Evolutionary conservation across 2,888 invertebrate genomes (phyloP).

Genomic region (Lasioglossum calceatum): DNA sequence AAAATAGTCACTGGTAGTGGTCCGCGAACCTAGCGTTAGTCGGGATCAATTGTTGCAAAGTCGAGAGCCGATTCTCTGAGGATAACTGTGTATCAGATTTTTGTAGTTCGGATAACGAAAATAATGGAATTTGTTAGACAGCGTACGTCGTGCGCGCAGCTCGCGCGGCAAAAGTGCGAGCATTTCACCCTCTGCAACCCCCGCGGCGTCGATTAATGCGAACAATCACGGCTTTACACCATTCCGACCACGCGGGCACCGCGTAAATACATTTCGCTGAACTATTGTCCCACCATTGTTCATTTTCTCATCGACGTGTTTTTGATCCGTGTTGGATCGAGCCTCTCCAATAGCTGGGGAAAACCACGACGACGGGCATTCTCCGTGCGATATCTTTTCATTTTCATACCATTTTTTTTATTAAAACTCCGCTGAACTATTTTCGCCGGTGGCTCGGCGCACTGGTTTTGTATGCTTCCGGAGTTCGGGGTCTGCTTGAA

Average conservation of each 20-base stretch:
- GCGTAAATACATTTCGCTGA: conserved; percentile 22
- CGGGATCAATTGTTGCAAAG: background rate
- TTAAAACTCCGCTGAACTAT: conserved; percentile 2
- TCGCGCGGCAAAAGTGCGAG: background rate
- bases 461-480: conserved; percentile 19
- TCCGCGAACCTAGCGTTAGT: background rate
- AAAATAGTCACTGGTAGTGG: no score
- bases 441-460: background rate
- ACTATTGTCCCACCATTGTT: conserved; percentile 18
- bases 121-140: conserved; percentile 13
- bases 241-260: conserved; percentile 1
- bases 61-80: background rate
- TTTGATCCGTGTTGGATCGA: conserved; percentile 16
- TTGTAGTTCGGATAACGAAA: background rate
- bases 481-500: conserved; percentile 26
- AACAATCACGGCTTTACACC: conserved; percentile 25
- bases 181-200: background rate
- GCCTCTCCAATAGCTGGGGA: conserved; percentile 11
- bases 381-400: background rate
- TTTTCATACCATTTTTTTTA: background rate
- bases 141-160: conserved; percentile 1
- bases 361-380: background rate
- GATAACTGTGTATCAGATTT: background rate
- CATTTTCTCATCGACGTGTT: background rate
- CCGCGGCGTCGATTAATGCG: conserved; percentile 28